Percentiles rank a stretch among this genome's conserved stretches.
Conservation (phyloP, 2,113 vertebrate genomes). For the Rhinoderma darwinii region DNA sequence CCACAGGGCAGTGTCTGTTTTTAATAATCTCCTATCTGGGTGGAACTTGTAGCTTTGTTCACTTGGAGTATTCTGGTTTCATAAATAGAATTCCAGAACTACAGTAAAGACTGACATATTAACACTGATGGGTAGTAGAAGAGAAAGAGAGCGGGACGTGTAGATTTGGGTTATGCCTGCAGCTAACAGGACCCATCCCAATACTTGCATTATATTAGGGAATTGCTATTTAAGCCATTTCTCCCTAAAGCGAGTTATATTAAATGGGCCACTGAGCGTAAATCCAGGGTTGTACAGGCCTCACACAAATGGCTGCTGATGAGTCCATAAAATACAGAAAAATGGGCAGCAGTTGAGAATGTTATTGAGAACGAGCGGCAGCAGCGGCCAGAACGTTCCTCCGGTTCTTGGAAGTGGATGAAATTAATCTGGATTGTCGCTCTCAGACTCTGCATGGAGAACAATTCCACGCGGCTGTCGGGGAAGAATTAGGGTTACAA, state of each 20-base stretch:
- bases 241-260: background rate
- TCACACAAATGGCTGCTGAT: background rate
- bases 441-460: background rate
- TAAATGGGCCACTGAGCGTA: background rate
- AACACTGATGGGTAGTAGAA: too few species aligned
- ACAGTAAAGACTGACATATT: too few species aligned
- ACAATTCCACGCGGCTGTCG: background rate
- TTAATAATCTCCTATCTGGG: too few species aligned
- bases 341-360: too few species aligned
- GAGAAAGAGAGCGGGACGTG: too few species aligned
- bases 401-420: background rate
- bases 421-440: background rate
- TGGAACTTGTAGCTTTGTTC: too few species aligned
- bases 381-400: background rate
- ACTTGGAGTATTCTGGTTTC: too few species aligned
- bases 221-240: background rate
- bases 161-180: too few species aligned
- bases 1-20: too few species aligned
- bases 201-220: background rate
- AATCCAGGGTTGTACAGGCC: background rate
- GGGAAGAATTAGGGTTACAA: constrained; percentile 22
- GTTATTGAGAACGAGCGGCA: background rate
- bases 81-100: too few species aligned
- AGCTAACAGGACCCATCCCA: too few species aligned
- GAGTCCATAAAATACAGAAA: background rate